These are phyloP conservation scores for Puffinus mauretanicus DNA, from an alignment of 2,113 vertebrate genomes.

Conservation along the genomic window DNA sequence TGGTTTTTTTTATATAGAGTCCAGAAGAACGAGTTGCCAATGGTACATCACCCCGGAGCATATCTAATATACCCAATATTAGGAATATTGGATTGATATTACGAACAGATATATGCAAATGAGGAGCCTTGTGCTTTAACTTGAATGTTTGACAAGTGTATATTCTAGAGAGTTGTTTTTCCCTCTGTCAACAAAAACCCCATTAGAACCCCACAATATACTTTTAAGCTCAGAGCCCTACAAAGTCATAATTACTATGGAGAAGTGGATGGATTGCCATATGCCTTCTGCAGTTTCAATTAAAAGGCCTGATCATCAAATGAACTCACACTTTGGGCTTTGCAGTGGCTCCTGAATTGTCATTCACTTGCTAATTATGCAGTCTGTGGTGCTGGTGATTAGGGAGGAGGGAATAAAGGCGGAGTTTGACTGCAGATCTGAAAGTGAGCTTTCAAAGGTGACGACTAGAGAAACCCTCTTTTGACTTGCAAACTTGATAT, in stretches of 20 bases:
- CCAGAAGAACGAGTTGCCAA: neutral
- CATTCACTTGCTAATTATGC: constrained; percentile 23
- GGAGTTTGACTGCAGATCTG: neutral
- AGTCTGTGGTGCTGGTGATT: constrained; percentile 21
- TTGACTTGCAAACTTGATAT: neutral
- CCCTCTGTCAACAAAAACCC: neutral
- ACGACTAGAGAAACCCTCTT: neutral
- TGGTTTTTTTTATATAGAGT: neutral
- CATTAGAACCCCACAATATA: neutral
- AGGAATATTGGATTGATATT: neutral
- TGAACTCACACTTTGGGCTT: neutral
- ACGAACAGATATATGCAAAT: neutral
- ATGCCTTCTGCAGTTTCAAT: neutral
- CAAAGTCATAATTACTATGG: neutral
- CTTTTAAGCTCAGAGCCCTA: neutral
- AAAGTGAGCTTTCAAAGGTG: constrained; percentile 21
- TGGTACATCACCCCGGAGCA: neutral
- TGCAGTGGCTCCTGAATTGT: constrained; percentile 3
- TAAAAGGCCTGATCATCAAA: neutral
- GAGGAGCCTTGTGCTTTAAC: neutral
- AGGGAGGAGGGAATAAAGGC: constrained; percentile 38
- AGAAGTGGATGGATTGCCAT: neutral
- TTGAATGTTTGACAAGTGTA: neutral
- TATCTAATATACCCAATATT: neutral
- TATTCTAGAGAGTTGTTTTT: neutral